phyloP scores from a whole-genome alignment of 2,113 vertebrate genomes.

The Aix galericulata region DNA sequence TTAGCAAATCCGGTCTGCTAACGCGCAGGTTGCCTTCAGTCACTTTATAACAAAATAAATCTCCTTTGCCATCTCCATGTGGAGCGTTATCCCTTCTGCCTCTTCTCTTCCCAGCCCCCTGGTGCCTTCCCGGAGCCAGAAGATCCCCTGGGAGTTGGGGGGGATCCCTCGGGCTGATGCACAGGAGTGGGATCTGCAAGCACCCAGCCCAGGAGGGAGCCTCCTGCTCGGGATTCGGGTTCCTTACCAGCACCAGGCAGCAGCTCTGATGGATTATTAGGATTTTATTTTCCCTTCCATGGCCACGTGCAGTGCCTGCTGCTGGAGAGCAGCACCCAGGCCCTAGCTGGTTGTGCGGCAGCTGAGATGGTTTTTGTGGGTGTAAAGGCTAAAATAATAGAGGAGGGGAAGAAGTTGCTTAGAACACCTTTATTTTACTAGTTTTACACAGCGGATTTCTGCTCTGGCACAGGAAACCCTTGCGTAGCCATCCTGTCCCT shows the following conservation, averaged over 20 bases:
- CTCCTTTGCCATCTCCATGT: background rate
- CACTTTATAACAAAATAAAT: background rate
- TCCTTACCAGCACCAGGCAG: background rate
- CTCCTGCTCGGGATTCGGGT: background rate
- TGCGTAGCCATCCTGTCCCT: no score
- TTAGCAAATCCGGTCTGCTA: background rate
- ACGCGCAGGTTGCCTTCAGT: background rate
- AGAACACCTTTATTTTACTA: background rate
- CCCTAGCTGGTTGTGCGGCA: background rate
- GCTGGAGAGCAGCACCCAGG: background rate
- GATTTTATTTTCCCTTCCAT: background rate
- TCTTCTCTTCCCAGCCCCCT: background rate
- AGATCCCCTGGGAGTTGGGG: background rate
- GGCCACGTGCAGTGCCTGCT: background rate
- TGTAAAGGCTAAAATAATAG: background rate
- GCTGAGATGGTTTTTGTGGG: background rate
- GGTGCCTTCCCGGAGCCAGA: background rate
- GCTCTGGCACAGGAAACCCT: background rate
- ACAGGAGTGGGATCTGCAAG: background rate
- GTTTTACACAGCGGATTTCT: accelerated
- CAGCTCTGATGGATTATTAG: background rate
- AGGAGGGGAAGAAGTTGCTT: background rate
- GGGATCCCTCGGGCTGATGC: background rate
- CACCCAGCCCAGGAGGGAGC: no score
- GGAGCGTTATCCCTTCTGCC: background rate